Evolutionary conservation across 2,888 invertebrate genomes (phyloP).

Genomic region (Dermolepida albohirtum): DNA sequence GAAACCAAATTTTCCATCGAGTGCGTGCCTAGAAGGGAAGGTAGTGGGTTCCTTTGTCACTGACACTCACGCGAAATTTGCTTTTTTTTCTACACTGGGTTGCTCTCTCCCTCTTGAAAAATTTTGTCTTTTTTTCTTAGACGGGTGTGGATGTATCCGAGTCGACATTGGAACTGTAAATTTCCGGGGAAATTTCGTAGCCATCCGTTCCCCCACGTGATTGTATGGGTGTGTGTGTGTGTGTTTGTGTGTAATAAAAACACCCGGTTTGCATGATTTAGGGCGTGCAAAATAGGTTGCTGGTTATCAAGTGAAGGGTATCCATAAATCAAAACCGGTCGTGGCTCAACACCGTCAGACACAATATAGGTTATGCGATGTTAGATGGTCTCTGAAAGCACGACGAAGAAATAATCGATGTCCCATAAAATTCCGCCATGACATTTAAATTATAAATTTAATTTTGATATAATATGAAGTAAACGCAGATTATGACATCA

Average conservation of each 20-base stretch:
- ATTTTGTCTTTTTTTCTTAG: not conserved
- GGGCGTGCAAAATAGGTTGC: slow-evolving; percentile 23
- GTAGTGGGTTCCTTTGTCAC: slow-evolving; percentile 22
- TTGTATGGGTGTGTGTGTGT: not conserved
- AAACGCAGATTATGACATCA: too few species aligned
- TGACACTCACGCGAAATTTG: slow-evolving; percentile 5
- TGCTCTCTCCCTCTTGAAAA: not conserved
- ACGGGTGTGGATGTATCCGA: not conserved
- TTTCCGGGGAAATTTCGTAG: slow-evolving; percentile 21
- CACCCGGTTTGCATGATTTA: slow-evolving; percentile 27
- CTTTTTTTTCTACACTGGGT: not conserved
- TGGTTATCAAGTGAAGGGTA: slow-evolving; percentile 20
- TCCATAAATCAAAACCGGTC: slow-evolving; percentile 22
- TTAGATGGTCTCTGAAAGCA: not conserved
- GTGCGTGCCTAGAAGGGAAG: not conserved
- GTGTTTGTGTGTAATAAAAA: slow-evolving; percentile 14
- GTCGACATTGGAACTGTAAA: slow-evolving; percentile 6
- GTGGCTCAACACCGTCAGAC: slow-evolving; percentile 15
- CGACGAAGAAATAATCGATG: slow-evolving; percentile 3
- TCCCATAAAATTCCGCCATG: not conserved
- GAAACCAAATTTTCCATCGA: slow-evolving; percentile 21
- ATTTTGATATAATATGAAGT: too few species aligned
- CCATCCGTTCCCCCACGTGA: slow-evolving; percentile 1
- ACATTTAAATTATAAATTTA: not conserved
- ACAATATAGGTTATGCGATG: slow-evolving; percentile 8